Base-by-base conservation (phyloP, 30 jellyfish, hydroid and myxozoan genomes). In the Catostylus mosaicus region DNA sequence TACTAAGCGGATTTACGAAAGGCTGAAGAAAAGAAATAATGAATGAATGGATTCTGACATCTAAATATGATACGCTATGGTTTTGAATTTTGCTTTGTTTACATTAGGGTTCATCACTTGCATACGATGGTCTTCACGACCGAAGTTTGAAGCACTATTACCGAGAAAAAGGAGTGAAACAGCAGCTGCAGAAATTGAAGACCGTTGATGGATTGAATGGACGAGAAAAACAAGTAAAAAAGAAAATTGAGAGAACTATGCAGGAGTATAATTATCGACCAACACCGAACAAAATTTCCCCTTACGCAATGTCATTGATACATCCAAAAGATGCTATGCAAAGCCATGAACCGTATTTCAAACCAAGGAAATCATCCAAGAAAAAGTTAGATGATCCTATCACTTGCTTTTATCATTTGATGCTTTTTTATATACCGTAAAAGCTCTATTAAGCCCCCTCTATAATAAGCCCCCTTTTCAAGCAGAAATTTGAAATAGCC, bases 91-190 rank as follows among this genome's bases (percentile, higher is more conserved):
- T n/a, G n/a, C n/a, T n/a, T n/a, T n/a, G n/a, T n/a, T n/a, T n/a
- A n/a, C n/a, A n/a, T 4, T 64, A 82, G 92, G 92, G 92, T n/a
- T 82, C 92, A 3, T 82, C 92, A 0, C 80, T 82, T 34, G 92
- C 92, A 0, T 82, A 82, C 71, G 92, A 82, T 8, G 92, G 92
- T 31, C 92, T 82, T 30, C 92, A 82, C 52, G 92, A 82, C 46
- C 92, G 92, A 16, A 82, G 92, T 37, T 36, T 82, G 52, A 82
- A 82, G 30, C 92, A 82, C 57, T 82, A 82, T 30, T 82, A 82
- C 46, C 57, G 92, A 37, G 52, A 59, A 43, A 82, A 82, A 22
- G 48, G 71, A 3, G 82, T 82, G 20, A 82, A 82, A 38, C 92
- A 82, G 56, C 85, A 82, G 30, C 46, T 82, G 37, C 92, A 82